Conservation (phyloP, 1,140 invertebrate genomes). For the Sitobion miscanthi region DNA sequence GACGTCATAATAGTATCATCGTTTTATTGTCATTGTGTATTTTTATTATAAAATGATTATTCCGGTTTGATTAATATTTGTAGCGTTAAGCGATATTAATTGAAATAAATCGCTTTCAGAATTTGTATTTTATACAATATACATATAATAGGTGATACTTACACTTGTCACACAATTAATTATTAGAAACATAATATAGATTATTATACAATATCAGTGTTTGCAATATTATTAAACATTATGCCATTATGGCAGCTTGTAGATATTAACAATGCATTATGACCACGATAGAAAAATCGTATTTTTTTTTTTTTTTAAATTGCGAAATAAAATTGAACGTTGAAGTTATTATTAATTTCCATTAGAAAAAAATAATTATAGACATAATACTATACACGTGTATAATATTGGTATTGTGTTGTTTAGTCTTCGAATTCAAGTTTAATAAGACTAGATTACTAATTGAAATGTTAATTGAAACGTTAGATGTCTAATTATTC, state of each 20-base stretch:
- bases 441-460: constrained; percentile 11
- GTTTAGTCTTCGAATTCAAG: neutral
- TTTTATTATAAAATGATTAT: neutral
- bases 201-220: neutral
- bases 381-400: neutral
- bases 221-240: too few species aligned
- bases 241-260: too few species aligned
- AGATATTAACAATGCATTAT: too few species aligned
- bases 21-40: neutral
- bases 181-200: neutral
- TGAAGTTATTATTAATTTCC: neutral
- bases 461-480: constrained; percentile 12
- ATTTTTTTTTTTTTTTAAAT: neutral
- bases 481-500: constrained; percentile 1
- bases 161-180: neutral
- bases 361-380: neutral
- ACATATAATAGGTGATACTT: neutral
- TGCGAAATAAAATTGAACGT: neutral
- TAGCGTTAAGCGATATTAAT: neutral
- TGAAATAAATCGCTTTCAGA: neutral
- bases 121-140: neutral
- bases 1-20: neutral
- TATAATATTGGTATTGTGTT: neutral
- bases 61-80: neutral
- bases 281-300: too few species aligned